Evolutionary conservation across 2,888 invertebrate species (phyloP), one percentile per base, ranked within the genome.

Genomic region (Cephalotes varians): DNA sequence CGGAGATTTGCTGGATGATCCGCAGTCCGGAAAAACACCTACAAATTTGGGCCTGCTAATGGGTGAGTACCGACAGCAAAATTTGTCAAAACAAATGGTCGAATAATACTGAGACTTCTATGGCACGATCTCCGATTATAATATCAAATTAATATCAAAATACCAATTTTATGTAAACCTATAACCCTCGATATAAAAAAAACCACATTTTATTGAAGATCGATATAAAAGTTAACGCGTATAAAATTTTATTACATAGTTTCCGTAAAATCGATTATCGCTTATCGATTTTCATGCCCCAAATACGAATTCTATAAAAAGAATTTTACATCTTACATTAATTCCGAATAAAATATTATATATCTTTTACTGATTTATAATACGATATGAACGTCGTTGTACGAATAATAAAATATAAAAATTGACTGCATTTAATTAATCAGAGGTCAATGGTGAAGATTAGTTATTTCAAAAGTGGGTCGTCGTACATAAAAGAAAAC

Each of bases 1-100:
- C 80, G 92, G 92, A 91, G 97, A 97, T 94, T 94, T 96, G 37
- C 95, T 97, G 83, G 97, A 97, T 89, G 97, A 97, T 91, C 96
- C 96, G 88, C 72, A 92, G 90, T 87, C 93, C 25, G 94, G 94
- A 85, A 94, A 94, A 91, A 90, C 88, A 71, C 89, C 92, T 37
- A 91, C 90, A 83, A 93, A 92, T 86, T 92, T 96, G 93, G 95
- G 96, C 94, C 95, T 96, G 76, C 95, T 96, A 91, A 96, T 96
- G 93, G 96, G 97, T 93, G 73, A 91, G 91, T 89, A 82, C 1
- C 28, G 65, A 67, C 18, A 15, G 21, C 15, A 28, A 54, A 40
- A 40, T 40, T 37, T 58, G 1, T 12, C 1, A 64, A 40, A 12
- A 60, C 12, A 25, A 40, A 1, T 37, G 3, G 0, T 21, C 3